Percentiles rank a stretch among this genome's conserved stretches.
These are phyloP conservation scores for Meloidogyne exigua DNA, from an alignment of 1,140 invertebrate genomes.

Conservation along the genomic window DNA sequence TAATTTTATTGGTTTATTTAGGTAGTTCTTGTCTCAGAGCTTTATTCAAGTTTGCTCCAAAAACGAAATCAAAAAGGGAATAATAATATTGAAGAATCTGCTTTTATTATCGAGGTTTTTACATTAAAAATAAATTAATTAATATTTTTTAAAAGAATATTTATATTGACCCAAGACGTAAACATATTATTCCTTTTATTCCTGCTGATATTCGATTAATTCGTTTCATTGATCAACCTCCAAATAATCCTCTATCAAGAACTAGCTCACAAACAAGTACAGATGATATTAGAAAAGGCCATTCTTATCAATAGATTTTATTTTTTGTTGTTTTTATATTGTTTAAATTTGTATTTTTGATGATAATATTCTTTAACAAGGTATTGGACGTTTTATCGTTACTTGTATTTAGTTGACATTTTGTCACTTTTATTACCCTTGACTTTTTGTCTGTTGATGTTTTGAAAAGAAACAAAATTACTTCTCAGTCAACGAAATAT, in stretches of 20 bases:
- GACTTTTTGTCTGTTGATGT: neutral
- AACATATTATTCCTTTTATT: constrained; percentile 62
- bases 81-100: constrained; percentile 47
- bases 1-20: too few species aligned
- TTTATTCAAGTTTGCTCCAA: constrained; percentile 63
- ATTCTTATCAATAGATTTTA: neutral
- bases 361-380: too few species aligned
- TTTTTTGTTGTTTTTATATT: neutral
- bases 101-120: constrained; percentile 62
- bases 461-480: neutral
- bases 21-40: constrained; percentile 63
- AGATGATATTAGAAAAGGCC: neutral
- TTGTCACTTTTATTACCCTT: too few species aligned
- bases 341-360: neutral
- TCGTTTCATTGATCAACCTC: constrained; percentile 58
- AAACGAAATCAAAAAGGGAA: constrained; percentile 55
- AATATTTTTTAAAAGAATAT: constrained; percentile 20
- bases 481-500: neutral
- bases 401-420: too few species aligned
- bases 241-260: constrained; percentile 46
- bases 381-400: too few species aligned
- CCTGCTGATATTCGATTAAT: constrained; percentile 62
- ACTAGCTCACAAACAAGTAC: constrained; percentile 29
- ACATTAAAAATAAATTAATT: neutral
- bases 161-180: constrained; percentile 56